These are phyloP conservation scores for Trissonchulus sp. DNA, from an alignment of 2,888 invertebrate species.

Conservation along the genomic window DNA sequence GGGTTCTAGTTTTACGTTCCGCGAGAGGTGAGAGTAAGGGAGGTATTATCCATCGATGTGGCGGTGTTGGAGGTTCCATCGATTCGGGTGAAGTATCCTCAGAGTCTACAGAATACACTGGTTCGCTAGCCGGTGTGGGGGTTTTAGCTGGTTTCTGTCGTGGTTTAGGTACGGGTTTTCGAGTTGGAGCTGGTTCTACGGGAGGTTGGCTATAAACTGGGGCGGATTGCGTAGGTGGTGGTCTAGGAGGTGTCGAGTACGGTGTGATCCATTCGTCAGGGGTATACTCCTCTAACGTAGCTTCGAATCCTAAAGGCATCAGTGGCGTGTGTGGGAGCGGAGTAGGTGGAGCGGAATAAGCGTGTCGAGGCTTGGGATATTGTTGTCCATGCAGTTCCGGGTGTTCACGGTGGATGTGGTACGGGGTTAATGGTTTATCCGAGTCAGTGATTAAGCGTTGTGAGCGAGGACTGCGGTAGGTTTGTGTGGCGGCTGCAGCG, in stretches of 20 bases:
- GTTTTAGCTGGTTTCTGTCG: constrained; percentile 13
- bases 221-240: constrained; percentile 4
- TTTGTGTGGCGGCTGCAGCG: too few species aligned
- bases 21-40: constrained; percentile 6
- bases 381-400: neutral
- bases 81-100: constrained; percentile 3
- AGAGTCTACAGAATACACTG: neutral
- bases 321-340: constrained; percentile 13
- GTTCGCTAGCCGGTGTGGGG: constrained; percentile 11
- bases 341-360: too few species aligned
- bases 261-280: constrained; percentile 7
- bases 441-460: too few species aligned
- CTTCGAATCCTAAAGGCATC: constrained; percentile 10
- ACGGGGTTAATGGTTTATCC: neutral
- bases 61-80: too few species aligned
- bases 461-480: too few species aligned
- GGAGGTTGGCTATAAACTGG: constrained; percentile 10
- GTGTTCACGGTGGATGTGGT: neutral
- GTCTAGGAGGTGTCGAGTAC: constrained; percentile 13
- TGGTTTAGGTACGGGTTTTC: neutral
- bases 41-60: constrained; percentile 6
- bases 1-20: neutral
- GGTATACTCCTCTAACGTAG: constrained; percentile 13
- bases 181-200: neutral
- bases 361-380: constrained; percentile 13